Evolutionary conservation across 2,797 vertebrate species (phyloP).

Genomic region (Fistularia tabacaria): DNA sequence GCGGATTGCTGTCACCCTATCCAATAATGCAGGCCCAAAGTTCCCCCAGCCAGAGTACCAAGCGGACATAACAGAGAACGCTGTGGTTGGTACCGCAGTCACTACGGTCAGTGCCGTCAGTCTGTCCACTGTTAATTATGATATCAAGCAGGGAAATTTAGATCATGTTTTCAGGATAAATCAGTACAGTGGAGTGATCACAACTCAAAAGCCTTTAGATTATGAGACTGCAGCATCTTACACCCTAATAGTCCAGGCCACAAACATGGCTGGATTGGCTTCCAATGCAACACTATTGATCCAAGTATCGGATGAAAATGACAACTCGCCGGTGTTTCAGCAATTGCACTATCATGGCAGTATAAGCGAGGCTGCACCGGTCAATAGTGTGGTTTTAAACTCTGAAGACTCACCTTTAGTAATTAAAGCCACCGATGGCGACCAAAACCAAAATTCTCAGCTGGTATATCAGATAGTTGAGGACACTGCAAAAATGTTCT

Average conservation of each 20-base stretch:
- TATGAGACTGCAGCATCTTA: slow-evolving; percentile 83
- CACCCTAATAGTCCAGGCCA: slow-evolving; percentile 82
- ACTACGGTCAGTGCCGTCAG: slow-evolving; percentile 87
- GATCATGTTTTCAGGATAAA: slow-evolving; percentile 86
- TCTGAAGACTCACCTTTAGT: slow-evolving; percentile 82
- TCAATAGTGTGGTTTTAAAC: slow-evolving; percentile 88
- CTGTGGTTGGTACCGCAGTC: slow-evolving; percentile 84
- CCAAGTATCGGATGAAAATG: slow-evolving; percentile 91
- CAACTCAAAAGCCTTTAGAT: slow-evolving; percentile 83
- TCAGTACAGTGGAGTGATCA: slow-evolving; percentile 93
- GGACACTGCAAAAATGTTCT: slow-evolving; percentile 90
- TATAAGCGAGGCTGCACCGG: slow-evolving; percentile 89
- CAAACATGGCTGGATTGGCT: slow-evolving; percentile 96
- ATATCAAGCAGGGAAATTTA: slow-evolving; percentile 85
- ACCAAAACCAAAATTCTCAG: slow-evolving; percentile 91
- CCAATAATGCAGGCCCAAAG: slow-evolving; percentile 91
- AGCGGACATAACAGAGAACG: slow-evolving; percentile 87
- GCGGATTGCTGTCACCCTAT: slow-evolving; percentile 87
- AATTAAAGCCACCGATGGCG: slow-evolving; percentile 88
- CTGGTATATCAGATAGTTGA: slow-evolving; percentile 95
- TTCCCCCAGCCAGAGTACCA: slow-evolving; percentile 91
- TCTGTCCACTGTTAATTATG: slow-evolving; percentile 89
- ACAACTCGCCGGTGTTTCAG: slow-evolving; percentile 90
- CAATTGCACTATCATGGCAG: slow-evolving; percentile 84
- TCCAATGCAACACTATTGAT: slow-evolving; percentile 86